Percentiles rank a stretch among this genome's conserved stretches.
Conservation (phyloP, 2,113 vertebrate genomes). For the Esox niger region DNA sequence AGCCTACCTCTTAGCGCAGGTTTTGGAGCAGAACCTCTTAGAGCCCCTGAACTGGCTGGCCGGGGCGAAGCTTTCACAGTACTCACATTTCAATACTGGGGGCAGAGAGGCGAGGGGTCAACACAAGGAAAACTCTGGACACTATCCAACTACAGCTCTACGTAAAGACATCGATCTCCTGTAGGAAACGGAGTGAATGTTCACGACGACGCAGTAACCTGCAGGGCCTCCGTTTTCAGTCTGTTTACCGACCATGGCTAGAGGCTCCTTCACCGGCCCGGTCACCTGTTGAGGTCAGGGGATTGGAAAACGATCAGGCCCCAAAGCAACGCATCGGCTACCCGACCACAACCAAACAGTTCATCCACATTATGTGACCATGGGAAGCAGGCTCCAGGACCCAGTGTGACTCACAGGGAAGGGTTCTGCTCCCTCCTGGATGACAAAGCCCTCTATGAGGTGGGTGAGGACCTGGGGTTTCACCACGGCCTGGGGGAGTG, state of each 20-base stretch:
- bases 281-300: constrained; percentile 60
- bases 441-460: constrained; percentile 97
- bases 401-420: constrained; percentile 83
- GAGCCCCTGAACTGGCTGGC: constrained; percentile 91
- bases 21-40: constrained; percentile 96
- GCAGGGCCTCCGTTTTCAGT: constrained; percentile 50
- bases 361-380: too few species aligned
- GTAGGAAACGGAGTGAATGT: too few species aligned
- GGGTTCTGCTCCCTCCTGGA: constrained; percentile 97
- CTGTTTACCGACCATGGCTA: constrained; percentile 63
- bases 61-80: constrained; percentile 89
- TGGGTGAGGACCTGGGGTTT: constrained; percentile 98
- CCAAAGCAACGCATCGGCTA: too few species aligned
- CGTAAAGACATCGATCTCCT: too few species aligned
- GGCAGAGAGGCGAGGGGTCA: neutral
- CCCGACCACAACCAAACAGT: too few species aligned
- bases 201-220: constrained; percentile 44
- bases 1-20: constrained; percentile 94
- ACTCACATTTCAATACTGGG: constrained; percentile 90
- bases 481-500: constrained; percentile 92
- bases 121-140: neutral
- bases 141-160: too few species aligned
- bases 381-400: too few species aligned
- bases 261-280: constrained; percentile 71
- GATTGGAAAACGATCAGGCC: neutral